Conservation (phyloP, 2,113 vertebrate species). For the Vombatus ursinus region DNA sequence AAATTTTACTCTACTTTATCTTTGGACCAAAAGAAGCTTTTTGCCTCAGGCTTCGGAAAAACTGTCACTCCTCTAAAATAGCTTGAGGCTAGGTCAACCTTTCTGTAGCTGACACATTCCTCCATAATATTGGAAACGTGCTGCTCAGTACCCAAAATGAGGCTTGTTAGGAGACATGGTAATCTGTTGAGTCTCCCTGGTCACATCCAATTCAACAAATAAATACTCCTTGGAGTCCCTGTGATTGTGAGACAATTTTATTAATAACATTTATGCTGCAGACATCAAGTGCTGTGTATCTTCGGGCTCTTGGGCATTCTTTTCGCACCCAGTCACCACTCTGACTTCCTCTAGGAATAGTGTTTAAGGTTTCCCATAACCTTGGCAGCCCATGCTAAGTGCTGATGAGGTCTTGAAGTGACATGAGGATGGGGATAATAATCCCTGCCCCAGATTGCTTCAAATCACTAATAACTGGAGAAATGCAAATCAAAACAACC, state of each 20-base stretch:
- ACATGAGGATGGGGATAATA: neutral
- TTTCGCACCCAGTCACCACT: neutral
- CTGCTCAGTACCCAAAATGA: neutral
- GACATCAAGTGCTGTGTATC: neutral
- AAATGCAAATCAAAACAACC: neutral
- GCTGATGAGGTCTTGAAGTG: neutral
- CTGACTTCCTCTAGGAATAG: neutral
- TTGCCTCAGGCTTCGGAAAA: neutral
- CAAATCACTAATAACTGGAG: neutral
- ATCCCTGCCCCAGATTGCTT: neutral
- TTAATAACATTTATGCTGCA: neutral
- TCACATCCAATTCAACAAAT: neutral
- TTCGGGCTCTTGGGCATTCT: neutral
- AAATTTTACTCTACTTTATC: neutral
- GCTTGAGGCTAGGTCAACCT: neutral
- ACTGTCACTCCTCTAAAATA: neutral
- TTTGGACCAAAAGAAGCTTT: neutral
- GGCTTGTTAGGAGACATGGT: neutral
- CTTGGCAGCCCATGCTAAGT: neutral
- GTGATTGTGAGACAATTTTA: neutral
- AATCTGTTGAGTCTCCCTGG: neutral
- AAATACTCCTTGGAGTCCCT: neutral
- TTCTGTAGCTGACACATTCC: neutral
- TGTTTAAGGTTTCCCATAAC: neutral
- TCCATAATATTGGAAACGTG: neutral